A percentile compares a stretch with the other conserved stretches of the same genome.
phyloP scores from a whole-genome alignment of 2,113 vertebrate genomes.

The Pituophis catenifer region DNA sequence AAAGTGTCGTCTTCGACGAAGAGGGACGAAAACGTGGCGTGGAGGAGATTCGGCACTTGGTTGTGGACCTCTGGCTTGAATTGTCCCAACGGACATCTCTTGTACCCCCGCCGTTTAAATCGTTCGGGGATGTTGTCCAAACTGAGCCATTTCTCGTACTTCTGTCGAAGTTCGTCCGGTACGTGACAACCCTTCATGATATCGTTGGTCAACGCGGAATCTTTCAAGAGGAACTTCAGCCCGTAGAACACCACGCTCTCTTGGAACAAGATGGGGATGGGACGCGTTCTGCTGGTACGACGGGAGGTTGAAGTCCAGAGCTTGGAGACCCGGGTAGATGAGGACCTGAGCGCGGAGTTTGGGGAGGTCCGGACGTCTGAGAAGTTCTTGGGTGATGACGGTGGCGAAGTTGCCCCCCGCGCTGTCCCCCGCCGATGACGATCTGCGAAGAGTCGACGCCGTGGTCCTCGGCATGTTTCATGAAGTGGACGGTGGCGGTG shows the following conservation, averaged over 20 bases:
- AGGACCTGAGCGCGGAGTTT: slow-evolving; percentile 81
- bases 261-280: slow-evolving; percentile 67
- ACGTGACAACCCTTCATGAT: slow-evolving; percentile 70
- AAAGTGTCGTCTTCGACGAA: slow-evolving; percentile 72
- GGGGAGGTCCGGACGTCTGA: slow-evolving; percentile 65
- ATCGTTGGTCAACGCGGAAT: slow-evolving; percentile 55
- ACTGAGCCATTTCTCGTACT: slow-evolving; percentile 74
- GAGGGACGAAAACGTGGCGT: slow-evolving; percentile 69
- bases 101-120: slow-evolving; percentile 66
- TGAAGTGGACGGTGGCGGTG: slow-evolving; percentile 74
- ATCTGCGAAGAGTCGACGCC: slow-evolving; percentile 75
- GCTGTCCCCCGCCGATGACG: slow-evolving; percentile 79
- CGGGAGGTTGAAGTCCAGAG: slow-evolving; percentile 78
- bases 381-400: slow-evolving; percentile 72
- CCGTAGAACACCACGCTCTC: slow-evolving; percentile 64
- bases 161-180: slow-evolving; percentile 66
- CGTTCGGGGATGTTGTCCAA: slow-evolving; percentile 72
- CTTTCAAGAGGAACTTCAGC: slow-evolving; percentile 69
- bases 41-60: slow-evolving; percentile 53
- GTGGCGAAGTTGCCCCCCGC: slow-evolving; percentile 76
- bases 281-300: slow-evolving; percentile 82
- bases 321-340: slow-evolving; percentile 78
- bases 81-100: neutral
- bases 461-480: slow-evolving; percentile 73
- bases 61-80: slow-evolving; percentile 71